phyloP scores from a whole-genome alignment of 1,140 invertebrate species.

The Bombus huntii region DNA sequence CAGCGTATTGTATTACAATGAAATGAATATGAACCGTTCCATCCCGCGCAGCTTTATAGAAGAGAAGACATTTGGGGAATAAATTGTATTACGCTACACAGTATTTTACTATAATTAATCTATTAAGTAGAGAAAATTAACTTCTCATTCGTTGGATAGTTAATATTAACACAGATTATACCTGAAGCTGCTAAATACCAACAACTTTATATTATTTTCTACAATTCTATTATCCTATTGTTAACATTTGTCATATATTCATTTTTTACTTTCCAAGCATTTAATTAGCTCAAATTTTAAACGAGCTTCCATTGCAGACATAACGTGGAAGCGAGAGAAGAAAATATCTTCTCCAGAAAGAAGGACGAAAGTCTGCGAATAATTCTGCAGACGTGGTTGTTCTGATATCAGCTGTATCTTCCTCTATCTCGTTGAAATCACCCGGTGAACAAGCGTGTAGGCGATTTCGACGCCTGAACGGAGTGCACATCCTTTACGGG shows the following conservation, averaged over 20 bases:
- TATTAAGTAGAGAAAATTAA: no score
- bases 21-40: no score
- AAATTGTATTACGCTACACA: no score
- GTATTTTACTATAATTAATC: no score
- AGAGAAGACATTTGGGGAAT: no score
- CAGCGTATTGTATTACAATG: background rate
- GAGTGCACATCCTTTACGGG: slow-evolving; percentile 37
- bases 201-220: background rate
- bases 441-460: slow-evolving; percentile 52
- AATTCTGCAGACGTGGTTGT: background rate
- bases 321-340: no score
- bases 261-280: no score
- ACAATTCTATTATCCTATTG: background rate
- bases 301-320: no score
- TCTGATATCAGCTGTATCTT: slow-evolving; percentile 25
- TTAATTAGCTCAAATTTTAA: no score
- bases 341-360: background rate
- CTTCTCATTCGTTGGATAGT: no score
- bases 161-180: no score
- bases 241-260: background rate
- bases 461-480: slow-evolving; percentile 71
- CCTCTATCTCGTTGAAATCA: slow-evolving; percentile 62
- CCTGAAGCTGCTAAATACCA: background rate
- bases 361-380: background rate
- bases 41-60: no score